These are phyloP conservation scores for Notoglanidium macrostoma DNA, from an alignment of 2,797 vertebrate species.

Conservation along the genomic window DNA sequence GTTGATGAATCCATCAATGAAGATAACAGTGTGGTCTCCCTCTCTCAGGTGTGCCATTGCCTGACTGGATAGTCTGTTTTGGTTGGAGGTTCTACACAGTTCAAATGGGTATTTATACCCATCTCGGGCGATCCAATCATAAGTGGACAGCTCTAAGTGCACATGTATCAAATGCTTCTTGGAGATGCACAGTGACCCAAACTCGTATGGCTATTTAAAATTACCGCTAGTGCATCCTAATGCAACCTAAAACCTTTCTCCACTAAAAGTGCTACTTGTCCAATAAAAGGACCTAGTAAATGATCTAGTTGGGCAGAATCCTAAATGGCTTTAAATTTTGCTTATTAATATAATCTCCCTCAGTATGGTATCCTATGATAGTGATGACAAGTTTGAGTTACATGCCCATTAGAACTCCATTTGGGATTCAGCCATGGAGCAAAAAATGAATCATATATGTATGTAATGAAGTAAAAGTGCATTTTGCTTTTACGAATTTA, in stretches of 20 bases:
- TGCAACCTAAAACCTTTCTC: background rate
- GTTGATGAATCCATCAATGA: constrained; percentile 99
- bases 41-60: constrained; percentile 83
- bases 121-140: background rate
- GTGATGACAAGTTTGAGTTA: too few relatives aligned
- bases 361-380: background rate
- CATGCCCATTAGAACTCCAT: background rate
- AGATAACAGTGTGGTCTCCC: constrained; percentile 97
- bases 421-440: background rate
- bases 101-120: background rate
- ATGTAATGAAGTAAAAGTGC: background rate
- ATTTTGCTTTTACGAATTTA: background rate
- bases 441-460: background rate
- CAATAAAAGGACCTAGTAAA: background rate
- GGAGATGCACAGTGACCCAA: background rate
- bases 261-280: background rate
- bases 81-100: background rate
- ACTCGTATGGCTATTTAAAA: background rate
- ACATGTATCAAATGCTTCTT: background rate
- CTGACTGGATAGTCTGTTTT: background rate
- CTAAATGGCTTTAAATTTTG: background rate
- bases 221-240: too few relatives aligned
- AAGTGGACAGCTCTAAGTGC: background rate
- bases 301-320: background rate
- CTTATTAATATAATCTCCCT: background rate